Base-by-base conservation (phyloP, 2,113 vertebrate genomes). In the Protomyctophum bolini region DNA sequence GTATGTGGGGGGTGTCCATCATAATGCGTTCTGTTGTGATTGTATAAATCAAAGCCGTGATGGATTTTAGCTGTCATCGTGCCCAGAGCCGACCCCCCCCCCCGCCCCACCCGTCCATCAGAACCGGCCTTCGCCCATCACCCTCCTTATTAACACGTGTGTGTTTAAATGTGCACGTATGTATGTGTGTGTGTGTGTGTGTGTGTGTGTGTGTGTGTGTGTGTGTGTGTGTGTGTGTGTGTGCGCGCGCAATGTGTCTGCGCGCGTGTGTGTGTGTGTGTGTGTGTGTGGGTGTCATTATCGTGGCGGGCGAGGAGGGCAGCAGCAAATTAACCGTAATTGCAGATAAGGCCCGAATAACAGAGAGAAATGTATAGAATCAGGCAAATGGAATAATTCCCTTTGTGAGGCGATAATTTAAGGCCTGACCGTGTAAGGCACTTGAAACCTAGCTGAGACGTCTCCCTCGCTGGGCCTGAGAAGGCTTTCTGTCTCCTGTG, bases 21-120 rank as follows among this genome's bases (percentile, higher is more conserved):
- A 73, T 79, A 82, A 86, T 82, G 73, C 81, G 67, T 41, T 84
- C 60, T 86, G 72, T 77, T 88, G 79, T 87, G 85, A 89, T 83
- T 90, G 85, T 88, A 90, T 87, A 90, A 85, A 92, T 93, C 80
- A 86, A 80, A 87, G 85, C 64, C 79, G 71, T 76, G 64, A 86
- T 66, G 67, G 77, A 76, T 83, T 81, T 81, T 83, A 81, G 75
- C 80, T 86, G 85, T 87, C 85, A 77, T 71, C 64, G 66, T 79
- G 69, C 7, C 6, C 33, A 41, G 33, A 41, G 33, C 58, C 21
- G 21, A 21, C 63, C 21, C 46, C 68, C 62, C 77, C 75, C 75
- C 82, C 76, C 80, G n/a, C 33, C 61, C 6, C 46, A 28, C 52
- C 41, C 56, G 11, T 14, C 21, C 69, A 33, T n/a, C 45, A 56